These are phyloP conservation scores for Elaphurus davidianus DNA, from an alignment of 2,113 vertebrate species.

Conservation along the genomic window DNA sequence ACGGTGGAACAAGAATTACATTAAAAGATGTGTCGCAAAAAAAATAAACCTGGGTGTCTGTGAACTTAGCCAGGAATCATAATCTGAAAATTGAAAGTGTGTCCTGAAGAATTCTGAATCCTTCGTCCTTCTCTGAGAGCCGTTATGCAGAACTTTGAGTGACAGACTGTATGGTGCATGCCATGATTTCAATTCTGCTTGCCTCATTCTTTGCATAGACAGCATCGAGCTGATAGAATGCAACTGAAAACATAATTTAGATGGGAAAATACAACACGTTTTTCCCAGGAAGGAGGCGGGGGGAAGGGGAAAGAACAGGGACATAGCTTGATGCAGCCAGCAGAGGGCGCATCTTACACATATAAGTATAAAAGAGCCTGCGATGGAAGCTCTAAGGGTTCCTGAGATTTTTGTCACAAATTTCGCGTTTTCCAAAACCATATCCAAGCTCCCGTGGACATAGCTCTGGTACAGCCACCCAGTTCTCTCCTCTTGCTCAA, in stretches of 20 bases:
- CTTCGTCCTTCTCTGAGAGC: conserved; percentile 40
- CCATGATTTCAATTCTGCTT: conserved; percentile 54
- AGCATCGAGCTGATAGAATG: conserved; percentile 52
- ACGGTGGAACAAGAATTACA: neutral
- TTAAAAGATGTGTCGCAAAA: neutral
- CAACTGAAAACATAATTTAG: conserved; percentile 65
- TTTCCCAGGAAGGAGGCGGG: conserved; percentile 33
- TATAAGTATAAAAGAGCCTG: conserved; percentile 54
- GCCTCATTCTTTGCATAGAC: conserved; percentile 61
- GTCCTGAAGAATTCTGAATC: conserved; percentile 46
- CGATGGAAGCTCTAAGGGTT: conserved; percentile 11
- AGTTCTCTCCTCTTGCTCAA: neutral
- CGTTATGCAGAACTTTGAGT: conserved; percentile 36
- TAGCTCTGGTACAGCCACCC: conserved; percentile 17
- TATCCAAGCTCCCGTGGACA: neutral
- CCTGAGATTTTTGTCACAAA: conserved; percentile 29
- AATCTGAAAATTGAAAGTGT: conserved; percentile 10
- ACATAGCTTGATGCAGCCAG: conserved; percentile 70
- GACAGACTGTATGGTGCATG: conserved; percentile 14
- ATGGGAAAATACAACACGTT: conserved; percentile 62
- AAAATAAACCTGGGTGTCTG: neutral
- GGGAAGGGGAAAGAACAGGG: neutral
- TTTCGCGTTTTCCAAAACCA: conserved; percentile 35
- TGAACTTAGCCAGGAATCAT: conserved; percentile 31
- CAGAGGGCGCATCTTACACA: conserved; percentile 81